Percentiles rank a stretch among this genome's conserved stretches.
Evolutionary conservation across 2,888 invertebrate species (phyloP).

Genomic region (Laspeyria flexula): DNA sequence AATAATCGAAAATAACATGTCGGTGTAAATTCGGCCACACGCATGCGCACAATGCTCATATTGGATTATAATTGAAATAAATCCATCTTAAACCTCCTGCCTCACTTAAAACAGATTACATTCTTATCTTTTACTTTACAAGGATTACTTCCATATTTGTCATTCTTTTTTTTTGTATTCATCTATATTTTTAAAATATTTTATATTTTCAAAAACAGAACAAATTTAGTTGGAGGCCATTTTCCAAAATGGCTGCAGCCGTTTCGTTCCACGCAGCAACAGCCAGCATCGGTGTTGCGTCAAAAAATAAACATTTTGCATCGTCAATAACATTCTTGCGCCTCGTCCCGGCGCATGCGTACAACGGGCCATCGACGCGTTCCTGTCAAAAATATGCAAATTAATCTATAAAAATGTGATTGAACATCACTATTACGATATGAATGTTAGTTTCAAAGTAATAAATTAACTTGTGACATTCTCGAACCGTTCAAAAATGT

Average conservation of each 20-base stretch:
- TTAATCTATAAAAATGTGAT: slow-evolving; percentile 80
- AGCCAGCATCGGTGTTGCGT: slow-evolving; percentile 61
- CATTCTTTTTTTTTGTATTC: slow-evolving; percentile 20
- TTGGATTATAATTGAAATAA: slow-evolving; percentile 84
- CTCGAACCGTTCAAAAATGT: slow-evolving; percentile 37
- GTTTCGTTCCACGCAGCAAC: slow-evolving; percentile 43
- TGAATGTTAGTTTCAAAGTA: slow-evolving; percentile 56
- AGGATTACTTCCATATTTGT: slow-evolving; percentile 38
- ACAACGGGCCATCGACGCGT: slow-evolving; percentile 45
- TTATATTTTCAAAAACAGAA: slow-evolving; percentile 10
- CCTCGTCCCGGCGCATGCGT: slow-evolving; percentile 72
- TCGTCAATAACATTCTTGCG: slow-evolving; percentile 80
- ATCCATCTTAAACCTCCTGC: slow-evolving; percentile 70
- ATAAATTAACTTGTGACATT: slow-evolving; percentile 45
- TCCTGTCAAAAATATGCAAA: slow-evolving; percentile 85
- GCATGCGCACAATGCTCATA: slow-evolving; percentile 70
- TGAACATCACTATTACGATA: slow-evolving; percentile 64
- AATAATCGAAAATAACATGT: slow-evolving; percentile 12
- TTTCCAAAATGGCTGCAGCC: slow-evolving; percentile 45
- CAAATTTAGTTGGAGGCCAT: slow-evolving; percentile 21
- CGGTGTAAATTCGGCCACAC: slow-evolving; percentile 67
- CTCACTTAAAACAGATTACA: slow-evolving; percentile 70
- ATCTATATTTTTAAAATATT: slow-evolving; percentile 10
- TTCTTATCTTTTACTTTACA: slow-evolving; percentile 63
- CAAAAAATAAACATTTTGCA: slow-evolving; percentile 83